Conservation (phyloP, 1,140 invertebrate genomes). For the Anastrepha obliqua region DNA sequence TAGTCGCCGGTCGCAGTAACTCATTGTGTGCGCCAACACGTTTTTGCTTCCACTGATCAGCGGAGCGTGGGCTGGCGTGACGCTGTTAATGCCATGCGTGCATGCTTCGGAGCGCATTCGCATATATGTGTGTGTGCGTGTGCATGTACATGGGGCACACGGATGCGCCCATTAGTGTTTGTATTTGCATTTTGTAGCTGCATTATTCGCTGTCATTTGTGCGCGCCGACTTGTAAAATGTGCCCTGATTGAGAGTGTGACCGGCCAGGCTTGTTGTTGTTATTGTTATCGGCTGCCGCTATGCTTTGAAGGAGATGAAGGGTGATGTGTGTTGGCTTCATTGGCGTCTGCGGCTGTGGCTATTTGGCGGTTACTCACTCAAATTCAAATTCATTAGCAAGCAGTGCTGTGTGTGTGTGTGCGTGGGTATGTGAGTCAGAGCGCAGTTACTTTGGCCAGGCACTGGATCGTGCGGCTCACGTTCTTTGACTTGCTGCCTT, state of each 20-base stretch:
- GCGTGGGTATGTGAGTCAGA: neutral
- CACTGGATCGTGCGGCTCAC: neutral
- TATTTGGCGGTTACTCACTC: neutral
- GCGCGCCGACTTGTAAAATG: slow-evolving; percentile 48
- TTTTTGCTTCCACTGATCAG: neutral
- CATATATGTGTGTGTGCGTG: neutral
- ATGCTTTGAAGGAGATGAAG: neutral
- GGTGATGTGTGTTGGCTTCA: neutral
- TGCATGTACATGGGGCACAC: neutral
- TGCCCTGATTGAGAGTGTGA: slow-evolving; percentile 7
- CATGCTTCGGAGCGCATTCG: neutral
- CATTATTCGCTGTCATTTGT: slow-evolving; percentile 30
- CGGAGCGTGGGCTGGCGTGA: neutral
- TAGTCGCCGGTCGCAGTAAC: neutral
- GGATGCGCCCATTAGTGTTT: neutral
- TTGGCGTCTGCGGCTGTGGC: neutral
- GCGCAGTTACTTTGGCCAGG: neutral
- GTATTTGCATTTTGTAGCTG: neutral
- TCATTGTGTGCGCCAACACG: neutral
- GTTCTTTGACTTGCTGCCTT: slow-evolving; percentile 37
- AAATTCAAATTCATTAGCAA: slow-evolving; percentile 43
- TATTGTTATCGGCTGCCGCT: no score
- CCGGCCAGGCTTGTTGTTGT: neutral
- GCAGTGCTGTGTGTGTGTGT: neutral
- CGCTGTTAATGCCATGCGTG: slow-evolving; percentile 20